A percentile compares a stretch with the other conserved stretches of the same genome.
Conservation (phyloP, 2,888 invertebrate genomes). For the Cepaea hortensis region DNA sequence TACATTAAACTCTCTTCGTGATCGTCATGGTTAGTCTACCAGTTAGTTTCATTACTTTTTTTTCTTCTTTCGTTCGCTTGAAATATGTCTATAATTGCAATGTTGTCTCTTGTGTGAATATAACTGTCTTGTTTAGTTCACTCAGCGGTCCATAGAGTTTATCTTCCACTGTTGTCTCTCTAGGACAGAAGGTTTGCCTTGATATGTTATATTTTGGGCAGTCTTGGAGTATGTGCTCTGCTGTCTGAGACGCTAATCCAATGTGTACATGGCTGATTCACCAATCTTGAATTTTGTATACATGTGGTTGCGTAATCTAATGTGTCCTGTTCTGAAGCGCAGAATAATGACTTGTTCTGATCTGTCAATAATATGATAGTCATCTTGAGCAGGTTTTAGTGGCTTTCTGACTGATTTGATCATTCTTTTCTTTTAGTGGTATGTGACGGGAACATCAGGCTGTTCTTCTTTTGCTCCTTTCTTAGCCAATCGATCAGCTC, state of each 20-base stretch:
- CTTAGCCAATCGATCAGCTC: not conserved
- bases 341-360: not conserved
- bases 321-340: conserved; percentile 4
- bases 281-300: conserved; percentile 15
- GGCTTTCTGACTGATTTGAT: not conserved
- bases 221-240: not conserved
- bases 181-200: not conserved
- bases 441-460: not conserved
- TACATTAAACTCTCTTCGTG: too few relatives aligned
- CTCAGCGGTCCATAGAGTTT: not conserved
- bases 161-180: not conserved
- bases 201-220: not conserved
- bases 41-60: not conserved
- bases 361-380: too few relatives aligned
- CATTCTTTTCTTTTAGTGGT: not conserved
- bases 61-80: not conserved
- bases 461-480: not conserved
- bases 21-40: too few relatives aligned
- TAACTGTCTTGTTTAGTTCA: conserved; percentile 5
- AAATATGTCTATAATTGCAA: conserved; percentile 12
- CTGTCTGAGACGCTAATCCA: not conserved
- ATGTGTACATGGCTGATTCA: not conserved
- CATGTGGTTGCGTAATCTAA: not conserved
- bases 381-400: too few relatives aligned
- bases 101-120: not conserved